These are phyloP conservation scores for Cotesia glomerata DNA, from an alignment of 1,140 invertebrate genomes.

Conservation along the genomic window DNA sequence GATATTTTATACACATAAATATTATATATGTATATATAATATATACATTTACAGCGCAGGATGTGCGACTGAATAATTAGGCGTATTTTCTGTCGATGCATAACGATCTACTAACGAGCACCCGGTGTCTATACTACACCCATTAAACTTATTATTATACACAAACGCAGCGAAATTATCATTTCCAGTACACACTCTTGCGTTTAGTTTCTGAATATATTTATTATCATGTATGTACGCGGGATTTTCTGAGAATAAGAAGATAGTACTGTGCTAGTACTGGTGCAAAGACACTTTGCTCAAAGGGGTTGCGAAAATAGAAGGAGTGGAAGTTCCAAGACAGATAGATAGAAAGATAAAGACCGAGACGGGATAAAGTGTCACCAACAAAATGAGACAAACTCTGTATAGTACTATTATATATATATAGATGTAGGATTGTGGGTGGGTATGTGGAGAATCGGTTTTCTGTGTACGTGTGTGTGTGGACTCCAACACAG, in stretches of 20 bases:
- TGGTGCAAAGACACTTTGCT: neutral
- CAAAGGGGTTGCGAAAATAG: neutral
- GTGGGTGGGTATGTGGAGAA: constrained; percentile 27
- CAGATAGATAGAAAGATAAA: neutral
- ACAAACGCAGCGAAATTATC: constrained; percentile 14
- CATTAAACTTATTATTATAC: neutral
- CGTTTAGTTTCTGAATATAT: too few species aligned
- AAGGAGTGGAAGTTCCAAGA: neutral
- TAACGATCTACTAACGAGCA: constrained; percentile 19
- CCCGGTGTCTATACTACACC: neutral
- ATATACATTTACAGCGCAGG: neutral
- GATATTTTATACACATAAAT: too few species aligned
- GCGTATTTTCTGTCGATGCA: constrained; percentile 6
- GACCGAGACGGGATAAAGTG: neutral
- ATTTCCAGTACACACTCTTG: constrained; percentile 9
- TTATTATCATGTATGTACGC: too few species aligned
- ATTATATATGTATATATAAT: too few species aligned
- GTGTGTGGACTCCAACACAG: too few species aligned
- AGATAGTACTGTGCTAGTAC: too few species aligned
- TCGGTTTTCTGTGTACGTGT: constrained; percentile 37
- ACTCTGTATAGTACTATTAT: neutral
- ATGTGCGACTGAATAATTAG: constrained; percentile 18
- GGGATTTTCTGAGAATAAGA: neutral
- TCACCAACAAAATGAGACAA: neutral
- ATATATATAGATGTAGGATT: neutral